Evolutionary conservation across 2,888 invertebrate genomes (phyloP), one percentile per base, ranked within the genome.

Genomic region (Acanthosepion lycidas): DNA sequence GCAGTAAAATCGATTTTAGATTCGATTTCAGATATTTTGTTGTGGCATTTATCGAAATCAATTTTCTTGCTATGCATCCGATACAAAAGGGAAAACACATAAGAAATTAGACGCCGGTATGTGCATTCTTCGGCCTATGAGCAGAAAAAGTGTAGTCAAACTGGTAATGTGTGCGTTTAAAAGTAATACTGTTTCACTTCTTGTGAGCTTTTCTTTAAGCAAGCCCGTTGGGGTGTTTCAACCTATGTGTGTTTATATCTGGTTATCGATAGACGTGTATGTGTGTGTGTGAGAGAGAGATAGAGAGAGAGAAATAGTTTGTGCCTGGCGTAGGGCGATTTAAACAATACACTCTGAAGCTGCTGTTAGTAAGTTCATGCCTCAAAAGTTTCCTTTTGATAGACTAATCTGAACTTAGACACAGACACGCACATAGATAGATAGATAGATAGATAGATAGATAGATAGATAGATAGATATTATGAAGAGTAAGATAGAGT

Each of bases 1-100:
- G 78, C 78, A n/a, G 78, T 12, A 78, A 78, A 78, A 78, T 78
- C 78, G 78, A 78, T 78, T 78, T 78, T 78, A 78, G n/a, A 78
- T 78, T 78, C n/a, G n/a, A 78, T 78, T 78, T 78, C n/a, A 78
- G 78, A 33, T 78, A n/a, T 78, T 78, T 78, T 78, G 78, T 78
- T n/a, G 78, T 78, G 78, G 78, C 12, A n/a, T 78, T 78, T 78
- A 78, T 78, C 78, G n/a, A 78, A 78, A 78, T 78, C 78, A 78
- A 78, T 78, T 78, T 78, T 78, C 78, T 78, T 78, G 78, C 78
- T 3, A 78, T 78, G 78, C n/a, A n/a, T 78, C 15, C 15, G 78
- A 78, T 78, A 78, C 78, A 78, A 78, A 78, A 78, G n/a, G n/a
- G 78, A 33, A 78, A 78, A 78, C n/a, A 78, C 15, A 78, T 78